A percentile compares a stretch with the other conserved stretches of the same genome.
Evolutionary conservation across 2,888 invertebrate genomes (phyloP).

Genomic region (Apodemia duryi): DNA sequence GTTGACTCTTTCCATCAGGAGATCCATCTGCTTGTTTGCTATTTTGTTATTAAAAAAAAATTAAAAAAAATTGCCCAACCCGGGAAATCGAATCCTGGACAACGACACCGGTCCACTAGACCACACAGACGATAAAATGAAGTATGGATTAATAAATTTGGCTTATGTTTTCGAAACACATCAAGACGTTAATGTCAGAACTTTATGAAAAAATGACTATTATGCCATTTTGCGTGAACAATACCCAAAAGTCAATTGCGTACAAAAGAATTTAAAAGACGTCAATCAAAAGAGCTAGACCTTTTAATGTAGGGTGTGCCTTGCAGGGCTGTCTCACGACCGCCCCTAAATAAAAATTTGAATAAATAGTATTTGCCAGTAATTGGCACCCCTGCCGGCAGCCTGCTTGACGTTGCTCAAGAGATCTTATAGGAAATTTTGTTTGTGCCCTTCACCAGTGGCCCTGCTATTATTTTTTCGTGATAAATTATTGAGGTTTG

Average conservation of each 20-base stretch:
- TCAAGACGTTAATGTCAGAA: conserved; percentile 11
- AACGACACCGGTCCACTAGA: too few species aligned
- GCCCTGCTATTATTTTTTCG: conserved; percentile 54
- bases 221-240: conserved; percentile 41
- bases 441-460: conserved; percentile 38
- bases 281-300: conserved; percentile 69
- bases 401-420: conserved; percentile 68
- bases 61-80: too few species aligned
- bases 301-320: conserved; percentile 71
- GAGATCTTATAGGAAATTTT: conserved; percentile 69
- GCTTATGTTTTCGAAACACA: not conserved
- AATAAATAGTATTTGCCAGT: conserved; percentile 74
- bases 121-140: too few species aligned
- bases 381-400: conserved; percentile 75
- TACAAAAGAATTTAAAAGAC: conserved; percentile 62
- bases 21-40: too few species aligned
- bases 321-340: conserved; percentile 75
- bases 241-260: conserved; percentile 56
- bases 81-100: too few species aligned
- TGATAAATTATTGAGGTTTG: conserved; percentile 46
- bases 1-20: too few species aligned
- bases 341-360: conserved; percentile 76
- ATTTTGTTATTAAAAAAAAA: too few species aligned
- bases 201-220: conserved; percentile 16
- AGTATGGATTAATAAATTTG: not conserved